Evolutionary conservation across 1,140 invertebrate genomes (phyloP).

Genomic region (Microvelia longipes): DNA sequence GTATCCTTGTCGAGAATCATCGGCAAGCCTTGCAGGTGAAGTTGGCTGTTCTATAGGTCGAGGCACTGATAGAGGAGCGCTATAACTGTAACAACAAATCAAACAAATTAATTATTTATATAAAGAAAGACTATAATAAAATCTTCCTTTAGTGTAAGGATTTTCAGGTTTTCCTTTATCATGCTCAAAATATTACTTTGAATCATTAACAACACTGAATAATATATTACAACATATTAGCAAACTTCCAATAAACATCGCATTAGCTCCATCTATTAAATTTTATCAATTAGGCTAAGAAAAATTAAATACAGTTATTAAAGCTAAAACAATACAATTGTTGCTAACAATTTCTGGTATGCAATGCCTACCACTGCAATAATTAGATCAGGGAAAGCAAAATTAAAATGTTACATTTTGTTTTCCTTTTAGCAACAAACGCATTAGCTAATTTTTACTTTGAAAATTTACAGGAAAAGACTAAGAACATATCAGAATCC

Average conservation of each 20-base stretch:
- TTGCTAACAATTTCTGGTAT: no score
- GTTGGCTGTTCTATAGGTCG: background rate
- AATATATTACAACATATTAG: background rate
- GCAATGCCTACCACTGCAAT: no score
- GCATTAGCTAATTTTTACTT: no score
- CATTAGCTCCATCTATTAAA: no score
- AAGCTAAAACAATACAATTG: no score
- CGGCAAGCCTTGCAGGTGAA: slow-evolving; percentile 38
- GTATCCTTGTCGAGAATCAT: slow-evolving; percentile 62
- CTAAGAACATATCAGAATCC: no score
- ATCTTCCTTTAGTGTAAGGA: background rate
- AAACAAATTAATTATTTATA: background rate
- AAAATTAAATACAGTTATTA: no score
- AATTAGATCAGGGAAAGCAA: no score
- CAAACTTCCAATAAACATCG: background rate
- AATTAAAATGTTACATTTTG: no score
- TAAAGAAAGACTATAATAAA: background rate
- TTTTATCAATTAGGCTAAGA: no score
- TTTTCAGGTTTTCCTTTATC: background rate
- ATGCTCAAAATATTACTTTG: background rate
- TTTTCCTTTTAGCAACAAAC: no score
- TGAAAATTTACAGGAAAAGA: no score
- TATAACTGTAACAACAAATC: slow-evolving; percentile 5
- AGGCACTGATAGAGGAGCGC: background rate
- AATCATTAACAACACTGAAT: background rate